Conservation (phyloP, 2,888 invertebrate species). For the Mylabris sibirica region DNA sequence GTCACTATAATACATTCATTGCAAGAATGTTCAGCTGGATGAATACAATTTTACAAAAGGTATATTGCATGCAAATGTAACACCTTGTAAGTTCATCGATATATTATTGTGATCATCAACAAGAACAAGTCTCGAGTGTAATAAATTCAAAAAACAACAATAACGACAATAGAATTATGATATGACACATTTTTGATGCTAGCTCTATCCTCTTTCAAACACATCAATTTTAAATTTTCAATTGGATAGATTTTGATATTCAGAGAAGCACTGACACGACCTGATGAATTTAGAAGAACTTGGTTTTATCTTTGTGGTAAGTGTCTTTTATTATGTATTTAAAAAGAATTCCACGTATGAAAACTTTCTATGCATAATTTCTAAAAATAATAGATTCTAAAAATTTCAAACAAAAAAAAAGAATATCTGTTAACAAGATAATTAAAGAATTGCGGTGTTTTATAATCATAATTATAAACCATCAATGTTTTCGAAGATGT, state of each 20-base stretch:
- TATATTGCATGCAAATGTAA: not conserved
- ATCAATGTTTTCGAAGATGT: not conserved
- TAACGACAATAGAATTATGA: not conserved
- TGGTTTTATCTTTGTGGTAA: not conserved
- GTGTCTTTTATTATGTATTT: not conserved
- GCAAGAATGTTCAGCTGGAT: conserved; percentile 8
- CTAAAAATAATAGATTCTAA: not conserved
- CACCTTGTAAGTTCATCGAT: not conserved
- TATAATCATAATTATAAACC: not conserved
- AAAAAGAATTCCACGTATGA: not conserved
- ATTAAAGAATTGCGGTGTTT: not conserved
- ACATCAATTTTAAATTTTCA: not conserved
- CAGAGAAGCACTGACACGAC: not conserved
- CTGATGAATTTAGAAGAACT: not conserved
- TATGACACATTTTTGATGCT: not conserved
- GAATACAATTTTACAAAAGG: not conserved
- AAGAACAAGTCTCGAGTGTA: not conserved
- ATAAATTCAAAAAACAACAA: not conserved
- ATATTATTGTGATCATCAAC: not conserved
- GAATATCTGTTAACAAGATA: not conserved
- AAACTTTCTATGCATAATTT: not conserved
- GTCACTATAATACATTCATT: conserved; percentile 8
- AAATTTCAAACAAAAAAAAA: not conserved
- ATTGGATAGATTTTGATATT: conserved; percentile 1
- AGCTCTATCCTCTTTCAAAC: not conserved